Evolutionary conservation across 2,113 vertebrate species (phyloP).

Genomic region (Catagonus wagneri): DNA sequence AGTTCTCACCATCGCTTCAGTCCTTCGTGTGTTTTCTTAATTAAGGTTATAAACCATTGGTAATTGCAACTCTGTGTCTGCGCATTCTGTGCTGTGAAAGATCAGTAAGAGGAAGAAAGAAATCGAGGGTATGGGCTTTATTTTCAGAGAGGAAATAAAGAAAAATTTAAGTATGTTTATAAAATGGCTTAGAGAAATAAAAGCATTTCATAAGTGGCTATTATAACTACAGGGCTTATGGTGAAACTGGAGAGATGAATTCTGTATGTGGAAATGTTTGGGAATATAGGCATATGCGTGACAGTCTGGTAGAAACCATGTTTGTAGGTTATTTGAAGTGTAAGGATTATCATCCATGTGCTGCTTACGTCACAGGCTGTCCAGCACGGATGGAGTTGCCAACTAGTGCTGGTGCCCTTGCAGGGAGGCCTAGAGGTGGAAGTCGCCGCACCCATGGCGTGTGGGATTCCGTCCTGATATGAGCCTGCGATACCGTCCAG

Average conservation of each 20-base stretch:
- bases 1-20: neutral
- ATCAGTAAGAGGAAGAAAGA: neutral
- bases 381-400: neutral
- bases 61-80: neutral
- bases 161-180: slow-evolving; percentile 12
- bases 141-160: neutral
- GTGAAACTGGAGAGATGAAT: neutral
- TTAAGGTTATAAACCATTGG: neutral
- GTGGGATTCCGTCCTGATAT: neutral
- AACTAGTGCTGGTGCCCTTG: neutral
- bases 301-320: neutral
- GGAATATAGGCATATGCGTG: neutral
- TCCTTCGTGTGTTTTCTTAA: neutral
- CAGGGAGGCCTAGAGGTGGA: neutral
- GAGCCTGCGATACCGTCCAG: neutral
- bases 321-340: neutral
- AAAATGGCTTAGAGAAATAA: neutral
- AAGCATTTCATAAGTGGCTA: neutral
- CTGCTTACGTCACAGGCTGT: neutral
- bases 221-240: neutral
- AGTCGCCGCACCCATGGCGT: neutral
- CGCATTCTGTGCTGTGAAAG: neutral
- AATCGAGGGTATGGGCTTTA: neutral
- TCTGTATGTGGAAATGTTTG: neutral
- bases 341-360: neutral